A percentile compares a stretch with the other conserved stretches of the same genome.
Evolutionary conservation across 1,140 invertebrate genomes (phyloP).

Genomic region (Papilio helenus): DNA sequence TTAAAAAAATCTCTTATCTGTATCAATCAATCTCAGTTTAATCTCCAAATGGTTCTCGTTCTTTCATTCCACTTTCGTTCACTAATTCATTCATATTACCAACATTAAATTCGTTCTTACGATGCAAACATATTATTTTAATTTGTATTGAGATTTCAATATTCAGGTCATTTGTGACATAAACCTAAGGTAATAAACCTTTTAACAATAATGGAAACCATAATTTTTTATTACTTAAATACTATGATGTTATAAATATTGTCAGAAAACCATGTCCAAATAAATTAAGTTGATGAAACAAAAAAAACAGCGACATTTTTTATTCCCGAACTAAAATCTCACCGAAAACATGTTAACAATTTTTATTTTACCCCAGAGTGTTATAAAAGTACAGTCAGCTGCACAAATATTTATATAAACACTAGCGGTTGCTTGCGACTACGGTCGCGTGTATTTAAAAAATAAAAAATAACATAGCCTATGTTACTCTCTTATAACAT

Average conservation of each 20-base stretch:
- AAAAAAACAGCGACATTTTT: neutral
- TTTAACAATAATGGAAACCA: neutral
- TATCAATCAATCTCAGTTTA: neutral
- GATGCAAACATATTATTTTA: neutral
- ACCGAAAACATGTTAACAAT: neutral
- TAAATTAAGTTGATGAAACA: neutral
- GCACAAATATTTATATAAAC: too few relatives aligned
- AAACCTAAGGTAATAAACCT: neutral
- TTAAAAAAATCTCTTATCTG: neutral
- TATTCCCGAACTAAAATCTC: neutral
- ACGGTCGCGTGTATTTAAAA: too few relatives aligned
- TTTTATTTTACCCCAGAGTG: too few relatives aligned
- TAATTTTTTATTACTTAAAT: neutral
- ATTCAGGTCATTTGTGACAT: constrained; percentile 7
- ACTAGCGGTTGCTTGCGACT: too few relatives aligned
- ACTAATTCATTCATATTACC: neutral
- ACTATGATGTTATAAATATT: neutral
- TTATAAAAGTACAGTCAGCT: too few relatives aligned
- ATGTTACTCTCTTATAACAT: too few relatives aligned
- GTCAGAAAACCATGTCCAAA: neutral
- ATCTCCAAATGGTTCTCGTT: neutral
- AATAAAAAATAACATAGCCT: too few relatives aligned
- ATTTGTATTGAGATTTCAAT: neutral
- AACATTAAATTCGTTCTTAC: constrained; percentile 10
- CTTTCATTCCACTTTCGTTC: neutral